These are phyloP conservation scores for Tachina fera DNA, from an alignment of 2,888 invertebrate species.

Conservation along the genomic window DNA sequence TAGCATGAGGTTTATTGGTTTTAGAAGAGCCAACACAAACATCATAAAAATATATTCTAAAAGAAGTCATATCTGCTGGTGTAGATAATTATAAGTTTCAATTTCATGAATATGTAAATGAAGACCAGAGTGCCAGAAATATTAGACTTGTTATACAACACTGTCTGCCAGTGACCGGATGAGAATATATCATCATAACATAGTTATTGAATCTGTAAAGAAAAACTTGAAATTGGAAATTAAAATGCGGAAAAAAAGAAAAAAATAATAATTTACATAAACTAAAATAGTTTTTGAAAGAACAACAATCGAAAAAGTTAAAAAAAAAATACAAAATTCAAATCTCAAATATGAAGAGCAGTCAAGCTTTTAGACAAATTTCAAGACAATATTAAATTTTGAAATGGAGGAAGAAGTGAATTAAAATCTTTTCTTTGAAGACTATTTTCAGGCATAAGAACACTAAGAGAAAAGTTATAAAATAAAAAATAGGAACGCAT, in stretches of 20 bases:
- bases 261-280: not conserved
- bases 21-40: constrained; percentile 21
- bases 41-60: not conserved
- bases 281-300: not conserved
- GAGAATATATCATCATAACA: not conserved
- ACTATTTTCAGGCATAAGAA: too few relatives aligned
- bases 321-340: too few relatives aligned
- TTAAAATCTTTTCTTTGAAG: too few relatives aligned
- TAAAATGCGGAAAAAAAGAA: not conserved
- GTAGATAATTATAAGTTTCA: constrained; percentile 59
- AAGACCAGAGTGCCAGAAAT: constrained; percentile 9
- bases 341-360: too few relatives aligned
- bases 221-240: not conserved
- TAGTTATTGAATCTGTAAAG: constrained; percentile 1
- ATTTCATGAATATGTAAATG: constrained; percentile 59
- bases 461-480: too few relatives aligned
- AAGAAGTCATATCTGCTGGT: constrained; percentile 26
- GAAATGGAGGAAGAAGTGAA: too few relatives aligned
- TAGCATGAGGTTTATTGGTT: constrained; percentile 32
- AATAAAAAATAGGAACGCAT: too few relatives aligned
- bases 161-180: constrained; percentile 29
- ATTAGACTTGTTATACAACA: constrained; percentile 33
- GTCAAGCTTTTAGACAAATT: too few relatives aligned
- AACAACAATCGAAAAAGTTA: too few relatives aligned
- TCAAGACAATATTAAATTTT: too few relatives aligned